Evolutionary conservation across 2,113 vertebrate genomes (phyloP).

Genomic region (Ammodytes dubius): DNA sequence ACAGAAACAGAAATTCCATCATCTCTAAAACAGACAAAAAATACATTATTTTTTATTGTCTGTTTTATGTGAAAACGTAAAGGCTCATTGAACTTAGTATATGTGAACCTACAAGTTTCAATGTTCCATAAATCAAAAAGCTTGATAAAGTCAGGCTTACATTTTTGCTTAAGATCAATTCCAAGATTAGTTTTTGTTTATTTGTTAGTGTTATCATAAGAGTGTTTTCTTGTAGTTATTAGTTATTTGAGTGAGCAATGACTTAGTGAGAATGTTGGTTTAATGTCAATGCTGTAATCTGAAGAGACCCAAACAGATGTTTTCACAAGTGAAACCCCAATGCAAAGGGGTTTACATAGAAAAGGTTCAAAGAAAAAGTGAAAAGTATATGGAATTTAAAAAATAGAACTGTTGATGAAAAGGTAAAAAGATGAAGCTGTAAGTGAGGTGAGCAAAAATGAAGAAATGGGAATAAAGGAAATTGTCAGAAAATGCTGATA

Average conservation of each 20-base stretch:
- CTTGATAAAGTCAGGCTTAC: constrained; percentile 10
- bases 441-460: constrained; percentile 26
- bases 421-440: constrained; percentile 50
- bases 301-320: constrained; percentile 14
- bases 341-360: not conserved
- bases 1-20: not conserved
- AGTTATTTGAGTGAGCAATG: constrained; percentile 40
- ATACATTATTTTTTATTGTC: not conserved
- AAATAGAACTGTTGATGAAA: constrained; percentile 11
- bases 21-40: not conserved
- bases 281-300: constrained; percentile 42
- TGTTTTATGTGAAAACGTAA: not conserved
- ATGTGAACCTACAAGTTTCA: not conserved
- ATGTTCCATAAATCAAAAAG: constrained; percentile 1
- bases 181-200: not conserved
- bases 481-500: constrained; percentile 39
- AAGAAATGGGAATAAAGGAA: constrained; percentile 24
- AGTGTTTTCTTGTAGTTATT: constrained; percentile 25
- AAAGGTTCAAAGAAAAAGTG: constrained; percentile 29
- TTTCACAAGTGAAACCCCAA: constrained; percentile 25
- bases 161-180: not conserved
- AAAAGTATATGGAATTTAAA: constrained; percentile 34
- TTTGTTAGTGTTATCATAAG: constrained; percentile 1
- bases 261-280: constrained; percentile 54
- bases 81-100: not conserved